phyloP scores from a whole-genome alignment of 2,888 invertebrate genomes.

The Cyclophora punctaria region DNA sequence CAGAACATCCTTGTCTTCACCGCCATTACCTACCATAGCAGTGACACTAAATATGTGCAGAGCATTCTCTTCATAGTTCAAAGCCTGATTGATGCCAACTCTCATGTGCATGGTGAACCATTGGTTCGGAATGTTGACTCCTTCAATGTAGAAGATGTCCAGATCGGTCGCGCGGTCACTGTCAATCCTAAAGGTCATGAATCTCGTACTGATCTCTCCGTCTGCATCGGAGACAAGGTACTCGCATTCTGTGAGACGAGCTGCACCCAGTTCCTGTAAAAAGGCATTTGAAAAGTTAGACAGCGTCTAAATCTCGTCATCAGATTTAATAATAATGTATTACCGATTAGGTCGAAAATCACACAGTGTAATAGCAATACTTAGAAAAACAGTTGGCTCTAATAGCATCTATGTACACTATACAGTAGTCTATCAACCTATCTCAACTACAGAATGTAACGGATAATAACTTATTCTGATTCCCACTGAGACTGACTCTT shows the following conservation, averaged over 20 bases:
- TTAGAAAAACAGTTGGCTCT: too few species aligned
- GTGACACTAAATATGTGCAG: constrained; percentile 72
- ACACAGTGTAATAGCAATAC: too few species aligned
- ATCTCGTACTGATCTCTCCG: constrained; percentile 56
- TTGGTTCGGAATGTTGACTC: constrained; percentile 29
- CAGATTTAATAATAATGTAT: too few species aligned
- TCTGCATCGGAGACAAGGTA: constrained; percentile 58
- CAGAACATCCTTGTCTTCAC: not conserved
- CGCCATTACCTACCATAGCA: constrained; percentile 60
- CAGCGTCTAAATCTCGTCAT: too few species aligned
- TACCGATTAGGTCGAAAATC: too few species aligned
- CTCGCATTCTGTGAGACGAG: constrained; percentile 45
- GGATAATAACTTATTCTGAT: not conserved
- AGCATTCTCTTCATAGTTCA: constrained; percentile 63
- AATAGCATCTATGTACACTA: too few species aligned
- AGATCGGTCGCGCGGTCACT: constrained; percentile 49
- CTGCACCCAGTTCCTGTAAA: constrained; percentile 53
- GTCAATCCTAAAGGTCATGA: constrained; percentile 51
- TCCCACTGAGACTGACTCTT: too few species aligned
- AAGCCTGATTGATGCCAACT: constrained; percentile 32
- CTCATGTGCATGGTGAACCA: constrained; percentile 53
- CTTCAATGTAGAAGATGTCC: constrained; percentile 47
- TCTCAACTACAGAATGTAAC: not conserved
- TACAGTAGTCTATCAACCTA: too few species aligned
- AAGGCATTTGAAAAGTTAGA: not conserved